phyloP scores from a whole-genome alignment of 1,140 invertebrate genomes.

The Drosophila watanabei region DNA sequence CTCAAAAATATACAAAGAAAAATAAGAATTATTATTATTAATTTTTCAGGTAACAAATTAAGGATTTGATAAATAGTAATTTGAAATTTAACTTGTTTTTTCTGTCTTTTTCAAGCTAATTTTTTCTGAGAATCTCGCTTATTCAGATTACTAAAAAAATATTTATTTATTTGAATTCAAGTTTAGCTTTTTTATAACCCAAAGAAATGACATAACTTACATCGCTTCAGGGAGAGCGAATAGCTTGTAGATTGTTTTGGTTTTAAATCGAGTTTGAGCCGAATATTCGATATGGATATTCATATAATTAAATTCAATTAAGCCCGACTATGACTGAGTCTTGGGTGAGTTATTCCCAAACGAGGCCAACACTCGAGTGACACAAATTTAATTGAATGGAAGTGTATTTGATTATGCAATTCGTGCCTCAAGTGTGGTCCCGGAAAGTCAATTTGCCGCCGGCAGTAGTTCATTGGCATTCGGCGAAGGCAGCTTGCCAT shows the following conservation, averaged over 20 bases:
- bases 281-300: constrained; percentile 30
- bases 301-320: constrained; percentile 36
- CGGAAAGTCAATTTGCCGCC: constrained; percentile 42
- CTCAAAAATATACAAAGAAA: neutral
- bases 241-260: constrained; percentile 2
- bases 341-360: constrained; percentile 30
- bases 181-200: neutral
- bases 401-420: constrained; percentile 48
- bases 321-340: constrained; percentile 30
- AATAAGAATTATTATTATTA: too few relatives aligned
- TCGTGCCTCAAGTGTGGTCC: constrained; percentile 20
- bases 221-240: constrained; percentile 20
- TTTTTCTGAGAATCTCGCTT: too few relatives aligned
- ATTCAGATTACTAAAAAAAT: neutral
- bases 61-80: neutral
- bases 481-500: constrained; percentile 1
- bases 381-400: constrained; percentile 41
- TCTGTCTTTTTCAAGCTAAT: too few relatives aligned
- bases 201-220: too few relatives aligned
- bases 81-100: too few relatives aligned
- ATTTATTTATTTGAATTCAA: neutral
- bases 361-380: constrained; percentile 13
- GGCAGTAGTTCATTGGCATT: constrained; percentile 17
- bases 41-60: neutral
- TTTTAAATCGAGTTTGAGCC: constrained; percentile 11